Base-by-base conservation (phyloP, 1,140 invertebrate species). In the Drosophila prosaltans region DNA sequence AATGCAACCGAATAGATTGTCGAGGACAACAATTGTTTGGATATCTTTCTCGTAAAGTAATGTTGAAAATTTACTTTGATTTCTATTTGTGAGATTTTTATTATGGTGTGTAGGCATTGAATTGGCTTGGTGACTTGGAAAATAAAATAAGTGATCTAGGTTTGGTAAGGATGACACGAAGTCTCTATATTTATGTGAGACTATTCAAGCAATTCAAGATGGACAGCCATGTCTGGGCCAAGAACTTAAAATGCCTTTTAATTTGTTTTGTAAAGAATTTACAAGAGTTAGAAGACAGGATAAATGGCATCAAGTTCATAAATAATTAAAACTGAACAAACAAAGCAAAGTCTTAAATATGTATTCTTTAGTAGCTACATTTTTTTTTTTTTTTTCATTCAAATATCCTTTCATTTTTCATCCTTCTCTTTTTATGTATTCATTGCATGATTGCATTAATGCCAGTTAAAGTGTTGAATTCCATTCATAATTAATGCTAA, bases 41-140 rank as follows among this genome's bases (percentile, higher is more conserved):
- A 3, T 21, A 45, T 30, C 16, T 16, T 28, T 5, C 57, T 45
- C 26, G 41, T 45, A 24, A 11, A 48, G 71, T 48, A 40, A 40
- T 63, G 66, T 75, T 57, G 30, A 43, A 40, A n/a, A 39, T 61
- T 65, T 54, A 26, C 36, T 58, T 39, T 55, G 71, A 57, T 65
- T 65, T 57, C 65, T 61, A 69, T 74, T 60, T 65, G 30, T 58
- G 48, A 63, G 40, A 45, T 45, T 43, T 63, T 3, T 51, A 51
- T 51, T 10, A 26, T 51, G 45, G 36, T 16, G 16, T 16, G 16
- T 62, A 40, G 60, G 21, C 60, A 32, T 28, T 28, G 45, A 24
- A 8, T 24, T 48, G 8, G 1, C 21, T 48, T 24, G 7, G 21
- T 16, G 45, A 51, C 45, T 51, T 51, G 21, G 21, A 51, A 51